These are phyloP conservation scores for Dromiciops gliroides DNA, from an alignment of 2,113 vertebrate genomes.

Conservation along the genomic window DNA sequence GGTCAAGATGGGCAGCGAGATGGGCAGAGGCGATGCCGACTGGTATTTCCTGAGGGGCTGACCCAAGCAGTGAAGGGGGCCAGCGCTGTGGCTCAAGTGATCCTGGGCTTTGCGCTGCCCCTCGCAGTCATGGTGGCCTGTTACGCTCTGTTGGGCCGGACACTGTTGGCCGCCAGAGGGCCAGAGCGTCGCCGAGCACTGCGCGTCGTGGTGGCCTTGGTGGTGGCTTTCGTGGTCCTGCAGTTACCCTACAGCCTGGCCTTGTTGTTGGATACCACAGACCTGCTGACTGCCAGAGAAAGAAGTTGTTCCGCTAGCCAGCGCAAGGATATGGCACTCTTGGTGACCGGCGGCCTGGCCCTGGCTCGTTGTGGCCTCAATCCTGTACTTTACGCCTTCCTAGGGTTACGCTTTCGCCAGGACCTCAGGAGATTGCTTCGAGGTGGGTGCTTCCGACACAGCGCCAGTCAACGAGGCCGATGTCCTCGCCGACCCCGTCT, in stretches of 20 bases:
- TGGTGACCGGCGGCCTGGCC: slow-evolving; percentile 89
- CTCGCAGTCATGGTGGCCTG: slow-evolving; percentile 89
- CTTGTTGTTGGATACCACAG: slow-evolving; percentile 84
- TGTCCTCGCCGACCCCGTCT: slow-evolving; percentile 68
- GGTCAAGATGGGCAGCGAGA: slow-evolving; percentile 72
- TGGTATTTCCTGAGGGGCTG: slow-evolving; percentile 67
- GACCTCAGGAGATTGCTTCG: slow-evolving; percentile 87
- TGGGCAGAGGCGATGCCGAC: slow-evolving; percentile 77
- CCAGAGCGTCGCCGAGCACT: slow-evolving; percentile 88
- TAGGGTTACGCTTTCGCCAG: slow-evolving; percentile 91
- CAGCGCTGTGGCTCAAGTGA: slow-evolving; percentile 84
- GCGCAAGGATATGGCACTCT: slow-evolving; percentile 84
- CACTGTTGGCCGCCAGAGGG: slow-evolving; percentile 83
- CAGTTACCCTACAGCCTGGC: slow-evolving; percentile 93
- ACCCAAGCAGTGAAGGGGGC: slow-evolving; percentile 80
- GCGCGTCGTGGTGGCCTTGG: slow-evolving; percentile 90
- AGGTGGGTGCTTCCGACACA: slow-evolving; percentile 71
- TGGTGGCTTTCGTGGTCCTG: slow-evolving; percentile 90
- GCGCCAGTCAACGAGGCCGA: slow-evolving; percentile 41
- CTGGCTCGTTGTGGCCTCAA: slow-evolving; percentile 95
- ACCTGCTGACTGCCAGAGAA: slow-evolving; percentile 71
- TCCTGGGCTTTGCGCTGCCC: slow-evolving; percentile 88
- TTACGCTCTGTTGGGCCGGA: slow-evolving; percentile 86
- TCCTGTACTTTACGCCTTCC: slow-evolving; percentile 92
- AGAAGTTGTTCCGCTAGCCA: slow-evolving; percentile 83